Base-by-base conservation (phyloP, 2,797 vertebrate species). In the Gallirallus australis region DNA sequence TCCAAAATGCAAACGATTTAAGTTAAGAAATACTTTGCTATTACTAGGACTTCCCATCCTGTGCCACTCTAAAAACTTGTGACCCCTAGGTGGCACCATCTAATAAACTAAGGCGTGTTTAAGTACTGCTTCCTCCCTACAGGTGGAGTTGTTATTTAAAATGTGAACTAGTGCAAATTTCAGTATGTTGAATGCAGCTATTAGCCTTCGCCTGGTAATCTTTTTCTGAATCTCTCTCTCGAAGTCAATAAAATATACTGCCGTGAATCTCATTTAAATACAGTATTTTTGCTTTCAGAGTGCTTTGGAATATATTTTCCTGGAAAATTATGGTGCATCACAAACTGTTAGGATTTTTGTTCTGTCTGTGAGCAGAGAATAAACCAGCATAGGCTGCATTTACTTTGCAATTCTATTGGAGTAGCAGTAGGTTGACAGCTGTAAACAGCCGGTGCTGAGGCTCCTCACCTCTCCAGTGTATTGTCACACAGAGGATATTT, bases 31-130 rank as follows among this genome's bases (percentile, higher is more conserved):
- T 65, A 11, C 4, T 50, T 77, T 48, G 35, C 37, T 75, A 18
- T 14, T 50, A 50, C 47, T 15, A 71, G 39, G 59, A 50, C 54
- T 88, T 70, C 8, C 33, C 53, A 25, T 25, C 39, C 35, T 79
- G 82, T 61, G 16, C 15, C 30, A 17, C 53, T 25, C 18, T 16
- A 4, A 86, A 64, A 42, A 18, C 31, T 31, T 42, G 54, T 83
- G 72, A 61, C 86, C 97, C 59, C 80, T 96, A 97, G 97, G 91
- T 95, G 97, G 97, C 84, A 94, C 59, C 88, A 77, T 57, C 12
- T 39, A 86, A 93, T 83, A 93, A 82, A 88, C 42, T 40, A 93
- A 83, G 17, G 56, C 6, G 1, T 28, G 25, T 40, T 80, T 89
- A 80, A 86, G 28, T 45, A 17, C n/a, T 52, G 3, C 42, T 54